Percentiles rank a stretch among this genome's conserved stretches.
These are phyloP conservation scores for Perca fluviatilis DNA, from an alignment of 2,113 vertebrate genomes.

Conservation along the genomic window DNA sequence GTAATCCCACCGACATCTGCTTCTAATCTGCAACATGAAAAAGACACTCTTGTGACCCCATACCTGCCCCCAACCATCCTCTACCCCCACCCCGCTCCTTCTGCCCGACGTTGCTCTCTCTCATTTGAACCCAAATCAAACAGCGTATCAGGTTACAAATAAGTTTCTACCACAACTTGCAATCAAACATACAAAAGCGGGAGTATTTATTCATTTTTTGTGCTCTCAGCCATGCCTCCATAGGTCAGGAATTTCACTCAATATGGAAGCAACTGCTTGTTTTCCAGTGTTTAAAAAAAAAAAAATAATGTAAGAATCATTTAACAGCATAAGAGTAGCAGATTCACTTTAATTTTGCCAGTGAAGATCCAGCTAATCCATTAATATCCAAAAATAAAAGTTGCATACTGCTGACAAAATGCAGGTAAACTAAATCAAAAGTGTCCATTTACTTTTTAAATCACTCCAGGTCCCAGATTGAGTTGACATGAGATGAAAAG, in stretches of 20 bases:
- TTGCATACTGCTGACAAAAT: constrained; percentile 28
- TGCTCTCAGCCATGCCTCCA: constrained; percentile 39
- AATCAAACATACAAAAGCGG: constrained; percentile 69
- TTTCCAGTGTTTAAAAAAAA: too few species aligned
- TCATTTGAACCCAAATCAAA: constrained; percentile 79
- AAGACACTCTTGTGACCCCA: constrained; percentile 79
- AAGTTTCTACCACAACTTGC: constrained; percentile 61
- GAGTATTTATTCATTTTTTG: constrained; percentile 48
- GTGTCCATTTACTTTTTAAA: constrained; percentile 30
- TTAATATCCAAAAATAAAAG: constrained; percentile 22
- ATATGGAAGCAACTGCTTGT: constrained; percentile 13
- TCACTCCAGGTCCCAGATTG: constrained; percentile 5
- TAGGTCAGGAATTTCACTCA: constrained; percentile 31
- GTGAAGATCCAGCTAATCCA: neutral
- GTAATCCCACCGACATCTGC: constrained; percentile 85
- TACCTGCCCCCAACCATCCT: constrained; percentile 74
- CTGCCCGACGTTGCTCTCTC: constrained; percentile 54
- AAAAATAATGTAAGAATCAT: too few species aligned
- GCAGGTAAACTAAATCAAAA: constrained; percentile 42
- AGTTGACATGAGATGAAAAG: constrained; percentile 39
- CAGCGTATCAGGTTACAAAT: constrained; percentile 73
- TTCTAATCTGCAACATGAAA: constrained; percentile 86
- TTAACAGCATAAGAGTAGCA: constrained; percentile 3
- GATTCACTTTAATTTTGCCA: neutral
- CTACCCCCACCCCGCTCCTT: constrained; percentile 52